phyloP scores from a whole-genome alignment of 2,113 vertebrate species.

The Bothrops jararaca region DNA sequence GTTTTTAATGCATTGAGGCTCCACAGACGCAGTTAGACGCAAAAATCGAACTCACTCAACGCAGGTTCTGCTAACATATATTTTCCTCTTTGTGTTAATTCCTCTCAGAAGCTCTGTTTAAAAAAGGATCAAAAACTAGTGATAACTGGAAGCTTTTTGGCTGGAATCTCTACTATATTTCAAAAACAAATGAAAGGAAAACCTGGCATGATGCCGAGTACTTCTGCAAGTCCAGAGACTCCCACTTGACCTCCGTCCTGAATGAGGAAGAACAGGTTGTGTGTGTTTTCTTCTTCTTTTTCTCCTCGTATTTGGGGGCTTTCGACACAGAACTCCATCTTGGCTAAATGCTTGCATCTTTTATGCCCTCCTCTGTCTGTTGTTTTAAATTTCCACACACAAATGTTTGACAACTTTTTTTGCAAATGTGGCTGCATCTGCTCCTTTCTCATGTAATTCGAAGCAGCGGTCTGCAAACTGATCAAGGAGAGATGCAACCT shows the following conservation, averaged over 20 bases:
- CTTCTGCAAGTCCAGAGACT: constrained; percentile 16
- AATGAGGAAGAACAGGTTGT: constrained; percentile 1
- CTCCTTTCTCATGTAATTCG: too few relatives aligned
- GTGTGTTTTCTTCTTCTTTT: background rate
- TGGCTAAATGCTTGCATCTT: background rate
- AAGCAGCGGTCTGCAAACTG: too few relatives aligned
- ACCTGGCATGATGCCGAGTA: constrained; percentile 20
- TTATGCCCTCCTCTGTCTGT: background rate
- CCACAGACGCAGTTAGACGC: background rate
- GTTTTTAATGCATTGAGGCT: background rate
- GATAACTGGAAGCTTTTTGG: constrained; percentile 26
- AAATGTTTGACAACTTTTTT: background rate
- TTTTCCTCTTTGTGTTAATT: background rate
- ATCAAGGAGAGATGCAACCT: background rate
- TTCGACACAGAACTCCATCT: background rate
- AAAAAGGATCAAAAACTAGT: background rate
- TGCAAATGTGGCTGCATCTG: background rate
- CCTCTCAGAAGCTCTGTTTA: background rate
- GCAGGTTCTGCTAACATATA: fast-evolving
- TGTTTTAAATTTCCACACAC: background rate
- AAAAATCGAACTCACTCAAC: background rate
- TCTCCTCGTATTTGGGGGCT: background rate
- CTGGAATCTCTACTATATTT: constrained; percentile 52
- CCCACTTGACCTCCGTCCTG: background rate
- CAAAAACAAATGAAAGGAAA: constrained; percentile 18